These are phyloP conservation scores for Megalurothrips usitatus DNA, from an alignment of 2,888 invertebrate species.

Conservation along the genomic window DNA sequence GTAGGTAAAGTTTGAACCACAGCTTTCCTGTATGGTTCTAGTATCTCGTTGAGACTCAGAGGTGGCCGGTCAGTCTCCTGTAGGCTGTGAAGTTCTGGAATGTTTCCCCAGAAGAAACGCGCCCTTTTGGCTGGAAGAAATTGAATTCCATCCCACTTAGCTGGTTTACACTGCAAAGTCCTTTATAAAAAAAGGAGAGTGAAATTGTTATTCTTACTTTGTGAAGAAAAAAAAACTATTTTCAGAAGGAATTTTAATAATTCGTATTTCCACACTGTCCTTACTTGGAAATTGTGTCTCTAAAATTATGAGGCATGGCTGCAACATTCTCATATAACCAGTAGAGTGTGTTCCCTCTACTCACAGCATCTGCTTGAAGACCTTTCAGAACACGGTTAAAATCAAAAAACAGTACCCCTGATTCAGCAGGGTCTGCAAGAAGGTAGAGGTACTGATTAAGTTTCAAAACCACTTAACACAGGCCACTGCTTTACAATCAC, in stretches of 20 bases:
- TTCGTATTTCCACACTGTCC: background rate
- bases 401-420: background rate
- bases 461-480: background rate
- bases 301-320: background rate
- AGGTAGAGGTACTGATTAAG: too few species aligned
- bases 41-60: background rate
- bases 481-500: background rate
- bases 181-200: too few species aligned
- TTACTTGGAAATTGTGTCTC: slow-evolving; percentile 7
- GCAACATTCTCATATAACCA: background rate
- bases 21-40: background rate
- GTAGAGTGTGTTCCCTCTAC: background rate
- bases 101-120: background rate
- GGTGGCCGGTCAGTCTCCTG: background rate
- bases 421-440: background rate
- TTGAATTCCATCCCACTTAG: background rate
- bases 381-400: background rate
- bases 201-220: too few species aligned
- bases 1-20: background rate
- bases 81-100: background rate
- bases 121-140: background rate
- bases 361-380: background rate
- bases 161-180: background rate
- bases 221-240: background rate
- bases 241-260: background rate